Base-by-base conservation (phyloP, 1,140 invertebrate species). In the Drosophila nikananu region DNA sequence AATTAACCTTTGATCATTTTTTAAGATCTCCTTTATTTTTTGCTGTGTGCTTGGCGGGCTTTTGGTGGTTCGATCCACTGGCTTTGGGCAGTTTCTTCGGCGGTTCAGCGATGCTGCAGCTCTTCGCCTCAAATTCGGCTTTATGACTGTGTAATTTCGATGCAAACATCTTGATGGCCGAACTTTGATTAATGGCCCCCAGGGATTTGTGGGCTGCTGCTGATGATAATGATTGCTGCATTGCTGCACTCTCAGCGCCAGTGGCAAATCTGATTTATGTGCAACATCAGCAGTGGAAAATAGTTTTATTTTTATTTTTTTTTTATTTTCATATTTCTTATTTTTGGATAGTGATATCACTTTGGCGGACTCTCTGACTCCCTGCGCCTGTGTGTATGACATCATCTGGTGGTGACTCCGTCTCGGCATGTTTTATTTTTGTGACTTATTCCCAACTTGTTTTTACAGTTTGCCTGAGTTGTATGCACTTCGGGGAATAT, bases 151-250 rank as follows among this genome's bases (percentile, higher is more conserved):
- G 71, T 73, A 73, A 73, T 73, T 73, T 73, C 44, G 71, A 61
- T 73, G 71, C 51, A 73, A 73, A 73, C 71, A 73, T 73, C 71
- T 73, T 73, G 71, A 73, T 73, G 71, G 71, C 54, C 70, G 55
- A 73, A 73, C 71, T 73, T 73, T 73, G 71, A 73, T 73, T 61
- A 73, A 73, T 73, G 71, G 71, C 71, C 55, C 2, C 12, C 23
- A 0, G 70, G 67, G 66, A 46, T 54, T 58, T 73, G 37, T 19
- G 12, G 13, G 44, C 27, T 23, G 35, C 27, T 23, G 35, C 17
- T 58, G 58, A 67, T 63, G 32, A 41, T 72, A 72, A 49, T 60
- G 42, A 51, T 73, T 27, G 70, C 51, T n/a, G 13, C n/a, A 12
- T 19, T 23, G 71, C 35, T 72, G 70, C 67, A 72, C 42, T 60